Base-by-base conservation (phyloP, 2,797 vertebrate species). In the Sebastolobus alascanus region DNA sequence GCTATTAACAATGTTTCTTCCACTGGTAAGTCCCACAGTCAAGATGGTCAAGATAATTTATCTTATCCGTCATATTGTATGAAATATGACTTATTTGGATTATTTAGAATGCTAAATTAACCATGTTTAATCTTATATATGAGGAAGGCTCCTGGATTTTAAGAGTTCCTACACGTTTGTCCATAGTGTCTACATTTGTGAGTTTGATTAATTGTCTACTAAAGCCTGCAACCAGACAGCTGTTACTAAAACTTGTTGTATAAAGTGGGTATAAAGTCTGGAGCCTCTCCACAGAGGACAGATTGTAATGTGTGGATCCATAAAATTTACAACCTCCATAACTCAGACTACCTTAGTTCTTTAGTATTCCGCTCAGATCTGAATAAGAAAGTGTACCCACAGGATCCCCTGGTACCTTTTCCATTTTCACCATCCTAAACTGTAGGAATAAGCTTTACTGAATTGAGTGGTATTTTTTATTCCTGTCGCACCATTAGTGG, bases 1-100 rank as follows among this genome's bases (percentile, higher is more conserved):
- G 97, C 97, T 38, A 95, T 99, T 80, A 94, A 96, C 87, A 95
- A 91, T 18, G 63, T 99, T 61, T 92, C 96, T 13, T 95, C 93
- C 73, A 95, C 96, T 64, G 96, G 98, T 99, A 86, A 82, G 93
- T 85, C 54, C 1, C 3, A 29, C 14, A 16, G 14, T 6, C 14
- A 12, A 12, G 7, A 29, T 43, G 13, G n/a, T 50, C 46, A 50
- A 50, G 33, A 2, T 37, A 52, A 75, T 84, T 67, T 25, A 38
- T 58, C 16, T 64, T 22, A 8, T 64, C 27, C 68, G 68, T 72
- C 35, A 33, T 7, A 63, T 9, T 46, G 5, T 8, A n/a, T 31
- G 22, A 73, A 69, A 40, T 65, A 1, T 43, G 25, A 31, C 27
- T 11, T 35, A 9, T 71, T 66, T 76, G 13, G 58, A 25, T 52